Percentiles rank a stretch among this genome's conserved stretches.
Conservation (phyloP, 1,140 invertebrate genomes). For the Neotoxoptera formosana region DNA sequence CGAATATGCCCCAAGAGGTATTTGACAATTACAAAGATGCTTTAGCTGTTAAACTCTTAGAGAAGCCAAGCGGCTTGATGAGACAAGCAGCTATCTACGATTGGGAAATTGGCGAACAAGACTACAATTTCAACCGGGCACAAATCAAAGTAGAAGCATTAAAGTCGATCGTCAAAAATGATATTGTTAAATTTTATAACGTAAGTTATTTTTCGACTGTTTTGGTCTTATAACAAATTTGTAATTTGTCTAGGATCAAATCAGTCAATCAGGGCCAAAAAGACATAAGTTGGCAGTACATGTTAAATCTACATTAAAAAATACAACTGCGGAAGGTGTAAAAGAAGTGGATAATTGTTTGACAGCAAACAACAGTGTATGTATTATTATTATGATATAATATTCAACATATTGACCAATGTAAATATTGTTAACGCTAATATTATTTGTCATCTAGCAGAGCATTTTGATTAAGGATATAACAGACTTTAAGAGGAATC, state of each 20-base stretch:
- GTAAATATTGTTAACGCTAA: not conserved
- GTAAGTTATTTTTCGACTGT: slow-evolving; percentile 65
- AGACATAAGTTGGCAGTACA: slow-evolving; percentile 75
- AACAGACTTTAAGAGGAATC: slow-evolving; percentile 72
- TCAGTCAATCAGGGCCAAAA: slow-evolving; percentile 64
- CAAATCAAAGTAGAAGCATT: slow-evolving; percentile 85
- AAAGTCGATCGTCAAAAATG: slow-evolving; percentile 78
- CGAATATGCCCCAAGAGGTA: slow-evolving; percentile 80
- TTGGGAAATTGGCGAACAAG: slow-evolving; percentile 84
- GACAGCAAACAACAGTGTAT: slow-evolving; percentile 6
- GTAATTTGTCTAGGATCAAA: slow-evolving; percentile 62
- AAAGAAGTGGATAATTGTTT: not conserved
- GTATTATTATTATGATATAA: not conserved
- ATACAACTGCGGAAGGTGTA: not conserved
- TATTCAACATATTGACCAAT: not conserved
- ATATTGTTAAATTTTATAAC: slow-evolving; percentile 84
- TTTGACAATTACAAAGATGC: slow-evolving; percentile 85
- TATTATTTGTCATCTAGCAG: slow-evolving; percentile 62
- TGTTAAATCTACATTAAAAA: slow-evolving; percentile 69
- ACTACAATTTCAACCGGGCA: slow-evolving; percentile 92
- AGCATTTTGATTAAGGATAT: slow-evolving; percentile 69
- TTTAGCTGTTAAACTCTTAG: slow-evolving; percentile 78
- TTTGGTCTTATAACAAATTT: not conserved
- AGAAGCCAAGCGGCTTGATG: slow-evolving; percentile 88
- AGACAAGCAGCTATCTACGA: slow-evolving; percentile 74